Evolutionary conservation across 2,888 invertebrate genomes (phyloP), one percentile per base, ranked within the genome.

Genomic region (Sarcophaga variegata): DNA sequence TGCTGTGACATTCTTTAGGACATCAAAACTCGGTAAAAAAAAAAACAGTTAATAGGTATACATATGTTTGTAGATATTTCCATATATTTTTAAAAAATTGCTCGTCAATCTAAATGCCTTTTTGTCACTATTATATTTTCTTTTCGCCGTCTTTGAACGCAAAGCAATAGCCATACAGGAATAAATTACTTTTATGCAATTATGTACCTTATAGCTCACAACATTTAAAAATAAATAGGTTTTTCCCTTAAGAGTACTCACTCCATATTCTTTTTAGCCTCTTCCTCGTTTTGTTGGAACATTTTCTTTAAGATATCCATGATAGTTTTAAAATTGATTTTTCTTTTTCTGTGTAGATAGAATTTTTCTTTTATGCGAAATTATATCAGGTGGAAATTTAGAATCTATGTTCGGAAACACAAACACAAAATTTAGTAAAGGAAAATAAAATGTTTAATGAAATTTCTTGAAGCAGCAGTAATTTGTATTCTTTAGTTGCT

Each of bases 231-330:
- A 11, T 45, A 49, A 66, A 69, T 54, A 62, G 22, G 14, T 60
- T 60, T 81, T 83, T 62, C 10, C 27, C 22, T 27, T n/a, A n/a
- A 66, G 10, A 11, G 8, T 87, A 90, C 90, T 90, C 89, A 91
- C 90, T 90, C 90, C 80, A 86, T 86, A 81, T 88, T 88, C 25
- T 79, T 81, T 37, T 88, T 85, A 37, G 86, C 88, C 22, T 90
- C 90, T 74, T 88, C 89, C 22, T 89, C 89, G 81, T 87, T 90
- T 86, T 89, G 90, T 80, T 90, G 90, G 79, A 92, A 92, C 90
- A 92, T 91, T 90, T 91, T 92, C 89, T 90, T 91, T 88, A 92
- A 89, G 86, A 91, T 89, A 89, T 91, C 92, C 92, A 92, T 92
- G 71, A 25, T 25, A 22, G 22, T 12, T 3, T 8, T 11, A 12